Conservation (phyloP, 2,888 invertebrate species). For the Lutraria lutraria region DNA sequence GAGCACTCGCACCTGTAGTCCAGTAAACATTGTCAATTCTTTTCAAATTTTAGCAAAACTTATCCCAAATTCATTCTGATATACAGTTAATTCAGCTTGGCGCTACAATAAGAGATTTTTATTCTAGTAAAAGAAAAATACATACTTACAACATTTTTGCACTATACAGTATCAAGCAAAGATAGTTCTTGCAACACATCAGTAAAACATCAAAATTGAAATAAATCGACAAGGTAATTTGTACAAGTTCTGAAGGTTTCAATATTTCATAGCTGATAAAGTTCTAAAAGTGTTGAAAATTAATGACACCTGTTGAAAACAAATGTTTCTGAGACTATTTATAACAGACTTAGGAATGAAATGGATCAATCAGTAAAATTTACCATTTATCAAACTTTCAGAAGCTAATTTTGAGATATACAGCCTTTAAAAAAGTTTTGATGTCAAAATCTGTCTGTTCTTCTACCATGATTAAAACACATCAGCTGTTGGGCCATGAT, state of each 20-base stretch:
- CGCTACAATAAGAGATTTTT: too few species aligned
- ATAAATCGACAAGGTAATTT: not conserved
- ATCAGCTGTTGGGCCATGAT: not conserved
- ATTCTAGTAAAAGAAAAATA: too few species aligned
- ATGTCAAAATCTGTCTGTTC: not conserved
- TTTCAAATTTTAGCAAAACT: too few species aligned
- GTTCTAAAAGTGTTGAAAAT: not conserved
- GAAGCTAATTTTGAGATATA: not conserved
- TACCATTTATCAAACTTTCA: not conserved
- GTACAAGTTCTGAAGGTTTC: not conserved
- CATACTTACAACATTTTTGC: too few species aligned
- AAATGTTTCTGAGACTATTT: not conserved
- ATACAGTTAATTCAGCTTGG: too few species aligned
- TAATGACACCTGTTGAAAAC: constrained; percentile 13
- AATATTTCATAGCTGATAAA: constrained; percentile 9
- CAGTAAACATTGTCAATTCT: too few species aligned
- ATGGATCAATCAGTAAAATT: not conserved
- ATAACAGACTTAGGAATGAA: not conserved
- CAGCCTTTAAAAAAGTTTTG: not conserved
- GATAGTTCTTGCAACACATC: not conserved
- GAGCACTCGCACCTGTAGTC: too few species aligned
- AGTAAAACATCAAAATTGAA: not conserved
- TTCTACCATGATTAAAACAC: not conserved
- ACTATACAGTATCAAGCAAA: too few species aligned
- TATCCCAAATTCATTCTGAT: too few species aligned